Base-by-base conservation (phyloP, 1,140 invertebrate species). In the Portunus trituberculatus region DNA sequence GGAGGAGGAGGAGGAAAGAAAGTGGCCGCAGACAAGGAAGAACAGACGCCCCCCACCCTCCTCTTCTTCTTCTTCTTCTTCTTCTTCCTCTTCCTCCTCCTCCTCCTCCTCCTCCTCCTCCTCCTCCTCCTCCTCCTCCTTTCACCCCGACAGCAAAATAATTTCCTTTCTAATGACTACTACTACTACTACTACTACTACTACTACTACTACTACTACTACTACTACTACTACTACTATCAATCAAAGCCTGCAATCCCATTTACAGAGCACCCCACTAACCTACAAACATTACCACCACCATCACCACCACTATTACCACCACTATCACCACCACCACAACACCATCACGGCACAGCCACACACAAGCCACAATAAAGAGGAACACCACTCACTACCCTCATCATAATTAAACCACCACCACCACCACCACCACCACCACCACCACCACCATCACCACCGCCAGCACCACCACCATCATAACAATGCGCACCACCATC, bases 1-100 rank as follows among this genome's bases (percentile, higher is more conserved):
- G 86, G 86, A 88, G 45, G 86, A 88, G 45, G 86, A 88, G 86
- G 86, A 88, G 16, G 45, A 32, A n/a, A 46, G 45, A 25, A 46
- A 25, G n/a, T 20, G 29, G 86, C 39, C 1, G n/a, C 14, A n/a
- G n/a, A 46, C n/a, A 29, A 88, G 86, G 45, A 46, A 25, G 86
- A 28, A n/a, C 8, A 32, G 29, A 39, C 39, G 39, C 39, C 39
- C 39, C 39, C 39, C 39, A n/a, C n/a, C n/a, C n/a, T n/a, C n/a
- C n/a, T n/a, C n/a, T n/a, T n/a, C n/a, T n/a, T n/a, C n/a, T n/a
- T n/a, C n/a, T n/a, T n/a, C n/a, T n/a, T n/a, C n/a, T n/a, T n/a
- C n/a, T n/a, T 39, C 39, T 6, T 39, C 39, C 39, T 39, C 39
- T 6, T 39, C 39, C 39, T 39, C 39, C 39, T 39, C 39, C 39